Evolutionary conservation across 2,113 vertebrate genomes (phyloP).

Genomic region (Pluvianellus socialis): DNA sequence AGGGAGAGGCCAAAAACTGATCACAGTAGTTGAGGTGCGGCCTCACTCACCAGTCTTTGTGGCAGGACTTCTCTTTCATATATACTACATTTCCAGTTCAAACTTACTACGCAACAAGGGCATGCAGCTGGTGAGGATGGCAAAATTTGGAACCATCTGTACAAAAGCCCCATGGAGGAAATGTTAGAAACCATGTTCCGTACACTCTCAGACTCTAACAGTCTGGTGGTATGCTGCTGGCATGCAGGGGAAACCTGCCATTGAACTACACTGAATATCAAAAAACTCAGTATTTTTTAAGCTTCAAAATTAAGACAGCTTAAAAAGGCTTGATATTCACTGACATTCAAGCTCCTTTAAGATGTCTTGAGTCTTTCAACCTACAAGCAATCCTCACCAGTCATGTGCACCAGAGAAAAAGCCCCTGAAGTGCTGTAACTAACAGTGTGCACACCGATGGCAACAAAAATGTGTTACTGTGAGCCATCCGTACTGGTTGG

Average conservation of each 20-base stretch:
- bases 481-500: background rate
- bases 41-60: background rate
- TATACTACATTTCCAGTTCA: background rate
- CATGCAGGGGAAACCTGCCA: background rate
- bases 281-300: fast-evolving
- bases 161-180: background rate
- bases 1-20: background rate
- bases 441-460: background rate
- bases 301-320: background rate
- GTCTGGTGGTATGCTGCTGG: background rate
- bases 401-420: background rate
- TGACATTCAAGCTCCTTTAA: background rate
- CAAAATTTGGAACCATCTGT: background rate
- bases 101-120: background rate
- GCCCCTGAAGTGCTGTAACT: background rate
- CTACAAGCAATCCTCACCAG: background rate
- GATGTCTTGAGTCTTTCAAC: background rate
- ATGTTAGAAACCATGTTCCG: background rate
- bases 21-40: fast-evolving
- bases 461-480: background rate
- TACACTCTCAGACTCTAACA: fast-evolving
- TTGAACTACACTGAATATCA: background rate
- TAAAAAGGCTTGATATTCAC: background rate
- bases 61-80: background rate
- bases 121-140: background rate